These are phyloP conservation scores for Griposia aprilina DNA, from an alignment of 2,888 invertebrate species.

Conservation along the genomic window DNA sequence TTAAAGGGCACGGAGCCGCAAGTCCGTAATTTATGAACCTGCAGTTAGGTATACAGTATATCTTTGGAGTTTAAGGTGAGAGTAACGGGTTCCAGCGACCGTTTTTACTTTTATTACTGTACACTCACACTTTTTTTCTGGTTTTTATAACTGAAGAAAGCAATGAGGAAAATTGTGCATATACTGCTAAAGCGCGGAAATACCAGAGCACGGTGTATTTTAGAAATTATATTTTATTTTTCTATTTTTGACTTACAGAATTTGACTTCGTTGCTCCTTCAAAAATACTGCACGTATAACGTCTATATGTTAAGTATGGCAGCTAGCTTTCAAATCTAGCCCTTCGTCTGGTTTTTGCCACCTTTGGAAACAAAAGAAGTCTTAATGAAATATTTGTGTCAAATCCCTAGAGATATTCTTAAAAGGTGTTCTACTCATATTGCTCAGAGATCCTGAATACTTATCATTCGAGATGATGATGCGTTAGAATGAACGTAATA, in stretches of 20 bases:
- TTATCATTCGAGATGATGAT: background rate
- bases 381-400: background rate
- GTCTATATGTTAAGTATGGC: background rate
- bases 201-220: background rate
- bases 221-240: too few species aligned
- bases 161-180: constrained; percentile 43
- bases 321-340: background rate
- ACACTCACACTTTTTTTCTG: background rate
- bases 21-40: constrained; percentile 16
- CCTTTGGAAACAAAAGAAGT: background rate
- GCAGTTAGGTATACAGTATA: background rate
- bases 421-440: background rate
- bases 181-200: background rate
- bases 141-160: constrained; percentile 28
- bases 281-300: background rate
- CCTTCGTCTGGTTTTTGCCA: background rate
- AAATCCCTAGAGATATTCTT: background rate
- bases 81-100: constrained; percentile 33
- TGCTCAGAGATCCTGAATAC: background rate
- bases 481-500: background rate
- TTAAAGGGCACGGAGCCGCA: background rate
- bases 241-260: background rate
- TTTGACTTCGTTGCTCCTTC: background rate
- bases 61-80: constrained; percentile 34
- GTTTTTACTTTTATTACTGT: background rate